Evolutionary conservation across 2,797 vertebrate genomes (phyloP), one percentile per base, ranked within the genome.

Genomic region (Fratercula arctica): DNA sequence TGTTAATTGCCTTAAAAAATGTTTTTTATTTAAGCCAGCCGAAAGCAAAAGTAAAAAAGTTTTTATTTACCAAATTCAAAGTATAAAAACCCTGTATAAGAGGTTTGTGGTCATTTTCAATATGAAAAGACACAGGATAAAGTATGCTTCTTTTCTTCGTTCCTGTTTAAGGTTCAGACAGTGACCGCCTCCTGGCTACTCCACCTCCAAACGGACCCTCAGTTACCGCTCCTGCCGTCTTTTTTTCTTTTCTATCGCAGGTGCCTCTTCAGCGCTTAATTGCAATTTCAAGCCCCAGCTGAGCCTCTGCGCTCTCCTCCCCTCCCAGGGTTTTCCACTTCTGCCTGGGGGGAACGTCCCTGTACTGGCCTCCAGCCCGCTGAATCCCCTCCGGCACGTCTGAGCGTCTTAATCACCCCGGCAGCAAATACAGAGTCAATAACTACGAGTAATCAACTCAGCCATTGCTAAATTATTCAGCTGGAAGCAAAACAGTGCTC

Each of bases 1-100:
- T 72, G 37, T 83, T 85, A 89, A 92, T 85, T 86, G 76, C 91
- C 85, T 92, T 68, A 83, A 68, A 93, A 91, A 91, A 89, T 14
- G 33, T 4, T 46, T 46, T 72, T 68, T 72, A 87, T 59, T 89
- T 54, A 72, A 89, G 64, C 28, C 89, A 85, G 68, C 68, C 31
- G 45, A 94, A 84, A 93, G 75, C 29, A 75, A n/a, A 93, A 92
- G 33, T 7, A 75, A 57, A 26, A 56, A 51, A 23, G 29, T 23
- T 66, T 66, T 23, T 24, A 43, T 50, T 5, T 26, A 45, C 25
- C 14, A 57, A 54, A 50, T 78, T 75, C 26, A 4, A 74, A 95
- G 72, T 8, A 77, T 13, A 79, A 80, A 93, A 70, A 53, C 29
- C 66, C 60, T 68, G 53, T n/a, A 2, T 14, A 10, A 59, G 64